A percentile compares a stretch with the other conserved stretches of the same genome.
phyloP scores from a whole-genome alignment of 2,797 vertebrate genomes.

The Perodicticus potto region DNA sequence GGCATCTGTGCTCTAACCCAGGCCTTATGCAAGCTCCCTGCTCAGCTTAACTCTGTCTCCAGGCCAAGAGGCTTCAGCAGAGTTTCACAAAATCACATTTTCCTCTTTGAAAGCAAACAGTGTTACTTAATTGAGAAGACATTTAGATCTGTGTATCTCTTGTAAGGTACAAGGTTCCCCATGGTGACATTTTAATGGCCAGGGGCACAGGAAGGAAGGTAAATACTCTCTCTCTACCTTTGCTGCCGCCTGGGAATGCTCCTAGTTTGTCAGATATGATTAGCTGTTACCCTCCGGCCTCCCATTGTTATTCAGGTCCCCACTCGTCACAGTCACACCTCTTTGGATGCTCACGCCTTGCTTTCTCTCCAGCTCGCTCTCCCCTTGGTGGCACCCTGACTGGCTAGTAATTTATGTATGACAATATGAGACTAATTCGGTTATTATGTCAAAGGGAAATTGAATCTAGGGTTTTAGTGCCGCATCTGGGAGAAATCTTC shows the following conservation, averaged over 20 bases:
- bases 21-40: neutral
- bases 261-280: slow-evolving; percentile 85
- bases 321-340: slow-evolving; percentile 79
- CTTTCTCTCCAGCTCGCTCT: slow-evolving; percentile 67
- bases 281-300: slow-evolving; percentile 81
- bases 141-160: slow-evolving; percentile 80
- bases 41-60: neutral
- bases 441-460: slow-evolving; percentile 90
- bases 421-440: slow-evolving; percentile 89
- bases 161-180: slow-evolving; percentile 67
- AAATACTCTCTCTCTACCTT: slow-evolving; percentile 79
- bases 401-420: slow-evolving; percentile 88
- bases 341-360: slow-evolving; percentile 75
- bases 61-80: slow-evolving; percentile 2
- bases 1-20: neutral
- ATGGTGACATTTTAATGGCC: slow-evolving; percentile 74
- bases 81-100: slow-evolving; percentile 2
- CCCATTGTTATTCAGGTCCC: slow-evolving; percentile 84
- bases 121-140: slow-evolving; percentile 73
- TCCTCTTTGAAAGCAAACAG: slow-evolving; percentile 46
- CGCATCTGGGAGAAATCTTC: slow-evolving; percentile 87
- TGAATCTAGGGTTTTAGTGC: slow-evolving; percentile 87
- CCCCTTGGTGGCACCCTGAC: slow-evolving; percentile 79
- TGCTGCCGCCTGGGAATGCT: slow-evolving; percentile 79
- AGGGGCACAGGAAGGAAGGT: slow-evolving; percentile 72